These are phyloP conservation scores for Philhelius pedissequus DNA, from an alignment of 2,888 invertebrate genomes.

Conservation along the genomic window DNA sequence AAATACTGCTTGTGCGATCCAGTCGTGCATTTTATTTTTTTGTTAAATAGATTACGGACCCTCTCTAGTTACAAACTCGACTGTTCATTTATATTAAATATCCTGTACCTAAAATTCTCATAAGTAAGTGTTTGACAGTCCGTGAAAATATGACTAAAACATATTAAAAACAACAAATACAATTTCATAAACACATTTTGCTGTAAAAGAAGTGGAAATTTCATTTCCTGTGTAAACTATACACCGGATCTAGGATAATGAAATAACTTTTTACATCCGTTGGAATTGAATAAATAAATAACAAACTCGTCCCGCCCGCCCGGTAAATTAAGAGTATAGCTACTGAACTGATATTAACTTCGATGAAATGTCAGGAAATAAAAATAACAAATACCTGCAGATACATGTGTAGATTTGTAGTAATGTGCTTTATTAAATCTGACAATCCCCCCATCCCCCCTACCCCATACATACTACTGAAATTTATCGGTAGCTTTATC, in stretches of 20 bases:
- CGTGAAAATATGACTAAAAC: neutral
- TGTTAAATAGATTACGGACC: too few relatives aligned
- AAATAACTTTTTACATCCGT: conserved; percentile 59
- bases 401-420: too few relatives aligned
- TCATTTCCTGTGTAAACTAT: conserved; percentile 49
- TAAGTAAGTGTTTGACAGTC: conserved; percentile 9
- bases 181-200: neutral
- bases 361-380: too few relatives aligned
- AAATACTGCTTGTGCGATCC: too few relatives aligned
- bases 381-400: too few relatives aligned
- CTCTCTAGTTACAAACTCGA: too few relatives aligned
- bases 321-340: too few relatives aligned
- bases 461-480: conserved; percentile 20
- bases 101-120: neutral
- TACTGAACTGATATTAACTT: too few relatives aligned
- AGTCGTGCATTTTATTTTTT: too few relatives aligned
- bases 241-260: conserved; percentile 59
- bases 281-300: neutral
- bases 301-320: too few relatives aligned
- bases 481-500: conserved; percentile 42
- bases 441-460: neutral
- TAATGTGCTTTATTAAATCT: too few relatives aligned
- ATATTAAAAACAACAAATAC: neutral
- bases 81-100: neutral
- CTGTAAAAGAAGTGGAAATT: neutral